These are phyloP conservation scores for Aphyosemion australe DNA, from an alignment of 2,113 vertebrate species.

Conservation along the genomic window DNA sequence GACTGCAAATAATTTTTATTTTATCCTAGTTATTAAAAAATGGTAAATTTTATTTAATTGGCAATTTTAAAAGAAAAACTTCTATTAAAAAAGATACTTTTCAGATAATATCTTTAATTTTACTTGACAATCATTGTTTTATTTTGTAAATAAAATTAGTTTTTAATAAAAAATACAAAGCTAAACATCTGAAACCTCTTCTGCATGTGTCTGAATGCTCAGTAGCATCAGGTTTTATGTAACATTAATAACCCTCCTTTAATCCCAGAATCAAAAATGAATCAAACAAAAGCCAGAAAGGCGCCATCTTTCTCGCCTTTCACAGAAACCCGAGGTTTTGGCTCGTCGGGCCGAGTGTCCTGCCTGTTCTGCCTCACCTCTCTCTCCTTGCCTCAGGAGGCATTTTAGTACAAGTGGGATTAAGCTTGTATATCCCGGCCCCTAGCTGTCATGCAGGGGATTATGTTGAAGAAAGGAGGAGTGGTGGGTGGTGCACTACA, in stretches of 20 bases:
- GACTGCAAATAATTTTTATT: too few relatives aligned
- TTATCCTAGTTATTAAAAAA: too few relatives aligned
- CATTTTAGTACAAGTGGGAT: constrained; percentile 71
- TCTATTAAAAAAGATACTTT: too few relatives aligned
- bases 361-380: constrained; percentile 28
- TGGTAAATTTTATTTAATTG: too few relatives aligned
- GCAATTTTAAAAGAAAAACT: too few relatives aligned
- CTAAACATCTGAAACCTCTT: too few relatives aligned
- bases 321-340: constrained; percentile 15
- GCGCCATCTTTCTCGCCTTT: background rate
- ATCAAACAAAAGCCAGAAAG: constrained; percentile 35
- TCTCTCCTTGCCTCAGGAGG: constrained; percentile 56
- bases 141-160: too few relatives aligned
- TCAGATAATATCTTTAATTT: too few relatives aligned
- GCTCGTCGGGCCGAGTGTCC: constrained; percentile 26
- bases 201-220: too few relatives aligned
- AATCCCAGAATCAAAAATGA: constrained; percentile 29
- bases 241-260: constrained; percentile 20
- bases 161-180: too few relatives aligned
- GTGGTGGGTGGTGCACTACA: constrained; percentile 55
- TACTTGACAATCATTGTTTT: too few relatives aligned
- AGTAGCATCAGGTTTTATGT: too few relatives aligned
- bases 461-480: constrained; percentile 57
- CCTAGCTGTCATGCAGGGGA: constrained; percentile 65
- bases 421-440: constrained; percentile 68